Conservation (phyloP, 1,140 invertebrate species). For the Psilanteris sp. region DNA sequence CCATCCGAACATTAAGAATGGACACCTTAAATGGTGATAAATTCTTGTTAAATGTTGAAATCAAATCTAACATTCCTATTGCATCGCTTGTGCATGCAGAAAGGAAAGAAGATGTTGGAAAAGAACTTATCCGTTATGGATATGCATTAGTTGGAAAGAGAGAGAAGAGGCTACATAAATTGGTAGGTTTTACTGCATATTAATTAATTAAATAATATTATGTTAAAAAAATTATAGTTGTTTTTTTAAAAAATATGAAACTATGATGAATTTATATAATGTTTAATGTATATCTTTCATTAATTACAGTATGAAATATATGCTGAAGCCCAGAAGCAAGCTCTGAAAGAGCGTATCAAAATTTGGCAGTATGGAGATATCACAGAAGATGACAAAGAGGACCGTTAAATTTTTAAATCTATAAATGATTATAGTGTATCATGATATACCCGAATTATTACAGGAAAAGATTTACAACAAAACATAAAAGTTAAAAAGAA, state of each 20-base stretch:
- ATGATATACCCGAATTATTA: constrained; percentile 31
- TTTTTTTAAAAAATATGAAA: no score
- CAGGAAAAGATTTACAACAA: constrained; percentile 8
- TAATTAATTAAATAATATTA: no score
- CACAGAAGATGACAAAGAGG: constrained; percentile 94
- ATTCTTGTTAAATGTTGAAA: constrained; percentile 88
- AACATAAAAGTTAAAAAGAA: constrained; percentile 15
- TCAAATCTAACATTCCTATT: constrained; percentile 83
- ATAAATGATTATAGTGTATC: constrained; percentile 10
- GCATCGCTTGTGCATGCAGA: constrained; percentile 87
- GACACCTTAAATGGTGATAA: constrained; percentile 84
- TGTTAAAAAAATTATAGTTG: no score
- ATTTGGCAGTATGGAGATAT: constrained; percentile 98
- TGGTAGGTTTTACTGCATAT: no score
- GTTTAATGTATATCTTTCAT: background rate
- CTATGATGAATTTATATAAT: no score
- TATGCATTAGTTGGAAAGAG: constrained; percentile 90
- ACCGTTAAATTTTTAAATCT: constrained; percentile 65
- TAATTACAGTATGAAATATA: constrained; percentile 87
- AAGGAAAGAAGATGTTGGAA: constrained; percentile 90
- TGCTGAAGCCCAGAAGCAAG: constrained; percentile 89
- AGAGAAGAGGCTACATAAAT: constrained; percentile 89
- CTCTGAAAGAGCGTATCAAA: constrained; percentile 90
- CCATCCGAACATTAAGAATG: constrained; percentile 85
- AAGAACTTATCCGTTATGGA: constrained; percentile 92